Evolutionary conservation across 2,113 vertebrate species (phyloP).

Genomic region (Lagopus muta): DNA sequence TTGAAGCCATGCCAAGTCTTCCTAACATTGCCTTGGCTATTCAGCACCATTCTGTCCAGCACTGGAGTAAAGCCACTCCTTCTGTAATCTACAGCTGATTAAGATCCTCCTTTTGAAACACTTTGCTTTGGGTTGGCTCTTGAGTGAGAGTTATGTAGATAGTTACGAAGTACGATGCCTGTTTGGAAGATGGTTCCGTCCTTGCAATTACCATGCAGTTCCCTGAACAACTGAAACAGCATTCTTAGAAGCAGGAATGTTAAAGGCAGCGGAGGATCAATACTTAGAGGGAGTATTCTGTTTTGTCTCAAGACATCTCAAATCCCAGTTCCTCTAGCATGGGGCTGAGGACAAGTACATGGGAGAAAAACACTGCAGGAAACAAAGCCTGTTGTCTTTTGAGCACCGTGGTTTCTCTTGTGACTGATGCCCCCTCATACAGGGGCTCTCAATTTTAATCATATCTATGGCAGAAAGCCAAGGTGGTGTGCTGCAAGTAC

Average conservation of each 20-base stretch:
- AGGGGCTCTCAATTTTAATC: neutral
- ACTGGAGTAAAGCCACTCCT: neutral
- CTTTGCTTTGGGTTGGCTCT: neutral
- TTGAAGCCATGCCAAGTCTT: neutral
- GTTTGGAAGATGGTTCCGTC: neutral
- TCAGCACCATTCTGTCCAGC: neutral
- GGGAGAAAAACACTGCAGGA: neutral
- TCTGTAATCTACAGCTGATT: neutral
- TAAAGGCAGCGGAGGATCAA: neutral
- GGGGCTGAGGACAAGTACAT: neutral
- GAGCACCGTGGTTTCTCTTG: neutral
- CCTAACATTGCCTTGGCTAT: neutral
- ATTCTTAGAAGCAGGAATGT: neutral
- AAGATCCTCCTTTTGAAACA: neutral
- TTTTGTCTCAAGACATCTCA: neutral
- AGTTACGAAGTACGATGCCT: neutral
- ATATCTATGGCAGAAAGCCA: neutral
- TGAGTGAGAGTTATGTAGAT: neutral
- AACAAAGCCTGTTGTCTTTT: neutral
- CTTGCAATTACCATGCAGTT: neutral
- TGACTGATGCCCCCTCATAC: neutral
- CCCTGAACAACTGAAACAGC: neutral
- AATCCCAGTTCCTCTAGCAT: neutral
- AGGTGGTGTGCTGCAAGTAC: neutral
- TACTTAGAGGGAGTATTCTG: neutral